phyloP scores from a whole-genome alignment of 37 sponge, comb jelly and placozoan genomes.

The Ianthella basta region DNA sequence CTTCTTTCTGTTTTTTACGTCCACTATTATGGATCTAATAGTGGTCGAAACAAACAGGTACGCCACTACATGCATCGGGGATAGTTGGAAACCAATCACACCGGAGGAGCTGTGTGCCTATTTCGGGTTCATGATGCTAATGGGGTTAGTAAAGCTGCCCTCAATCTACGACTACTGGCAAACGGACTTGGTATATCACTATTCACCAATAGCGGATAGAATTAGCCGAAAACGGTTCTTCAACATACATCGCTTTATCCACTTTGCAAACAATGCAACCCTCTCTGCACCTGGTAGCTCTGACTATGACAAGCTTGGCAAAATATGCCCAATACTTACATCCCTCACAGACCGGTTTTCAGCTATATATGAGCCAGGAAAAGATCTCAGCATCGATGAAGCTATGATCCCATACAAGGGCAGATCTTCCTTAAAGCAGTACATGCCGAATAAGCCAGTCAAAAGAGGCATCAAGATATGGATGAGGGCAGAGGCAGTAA shows the following conservation, averaged over 20 bases:
- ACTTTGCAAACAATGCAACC: neutral
- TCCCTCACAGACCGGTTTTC: neutral
- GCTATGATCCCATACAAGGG: conserved; percentile 36
- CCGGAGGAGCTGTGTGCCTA: neutral
- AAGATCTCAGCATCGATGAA: conserved; percentile 28
- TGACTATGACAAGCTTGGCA: conserved; percentile 26
- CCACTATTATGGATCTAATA: neutral
- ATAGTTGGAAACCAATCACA: neutral
- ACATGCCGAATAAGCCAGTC: conserved; percentile 29
- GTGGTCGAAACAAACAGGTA: conserved; percentile 20
- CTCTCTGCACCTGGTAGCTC: neutral
- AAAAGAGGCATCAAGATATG: conserved; percentile 26
- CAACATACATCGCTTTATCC: neutral
- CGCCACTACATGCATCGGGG: neutral
- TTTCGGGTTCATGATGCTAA: conserved; percentile 5
- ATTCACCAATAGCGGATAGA: neutral
- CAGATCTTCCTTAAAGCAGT: neutral
- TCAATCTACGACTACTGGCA: neutral
- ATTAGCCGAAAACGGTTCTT: neutral
- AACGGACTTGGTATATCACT: neutral
- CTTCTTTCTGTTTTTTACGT: neutral
- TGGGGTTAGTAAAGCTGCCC: neutral
- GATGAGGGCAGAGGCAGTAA: too few relatives aligned
- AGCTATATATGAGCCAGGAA: neutral
- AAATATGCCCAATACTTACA: conserved; percentile 8